Evolutionary conservation across 2,113 vertebrate genomes (phyloP), one percentile per base, ranked within the genome.

Genomic region (Halcyon senegalensis): DNA sequence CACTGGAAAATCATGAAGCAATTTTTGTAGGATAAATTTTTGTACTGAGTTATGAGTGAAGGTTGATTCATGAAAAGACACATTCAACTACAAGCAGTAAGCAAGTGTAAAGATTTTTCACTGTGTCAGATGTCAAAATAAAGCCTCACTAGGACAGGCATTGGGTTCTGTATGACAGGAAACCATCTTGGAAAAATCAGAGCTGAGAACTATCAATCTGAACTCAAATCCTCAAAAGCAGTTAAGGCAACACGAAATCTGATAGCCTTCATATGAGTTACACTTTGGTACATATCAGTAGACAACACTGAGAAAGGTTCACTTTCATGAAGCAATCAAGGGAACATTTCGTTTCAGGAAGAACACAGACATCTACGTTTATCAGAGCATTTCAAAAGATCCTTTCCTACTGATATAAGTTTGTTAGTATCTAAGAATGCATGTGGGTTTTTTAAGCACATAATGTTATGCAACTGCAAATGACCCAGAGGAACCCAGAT

Each of bases 21-120:
- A 82, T 94, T 94, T 95, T 92, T 82, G 44, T 72, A 55, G 44
- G 77, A 69, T 78, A 94, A 78, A 20, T 60, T 89, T 89, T 78
- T 84, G 17, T 76, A 25, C 44, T 64, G 23, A 70, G 33, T 73
- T 68, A 18, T 44, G 90, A 84, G 66, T 58, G 25, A 81, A 75
- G 62, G 69, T 84, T 95, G 90, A 64, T 82, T 89, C 44, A 73
- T 67, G 33, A 81, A 87, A 21, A 56, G 3, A 78, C 39, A 75
- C 4, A 44, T 68, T 87, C 55, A 86, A 19, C 66, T 60, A 85
- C 25, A 93, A 82, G 39, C 31, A 89, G 48, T 75, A 92, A 95
- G 74, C 63, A 92, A 91, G 33, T 31, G 14, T 82, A 89, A 95
- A 93, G 43, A 72, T 56, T 75, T 95, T 89, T 89, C 51, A 33